A percentile compares a stretch with the other conserved stretches of the same genome.
These are phyloP conservation scores for Oophaga sylvatica DNA, from an alignment of 2,797 vertebrate species.

Conservation along the genomic window DNA sequence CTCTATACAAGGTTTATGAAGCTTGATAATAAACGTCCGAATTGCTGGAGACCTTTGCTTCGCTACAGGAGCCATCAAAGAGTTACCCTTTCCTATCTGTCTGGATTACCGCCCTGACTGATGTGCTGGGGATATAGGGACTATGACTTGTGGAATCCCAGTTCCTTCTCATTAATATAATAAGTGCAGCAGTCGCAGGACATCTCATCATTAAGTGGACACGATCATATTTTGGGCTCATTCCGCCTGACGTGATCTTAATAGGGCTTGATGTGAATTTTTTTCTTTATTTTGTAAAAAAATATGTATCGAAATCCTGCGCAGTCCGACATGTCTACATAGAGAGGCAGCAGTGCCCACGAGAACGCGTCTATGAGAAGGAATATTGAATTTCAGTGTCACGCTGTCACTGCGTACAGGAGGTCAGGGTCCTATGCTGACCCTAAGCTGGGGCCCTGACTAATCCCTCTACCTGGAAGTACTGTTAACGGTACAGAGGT, in stretches of 20 bases:
- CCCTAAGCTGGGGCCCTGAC: too few relatives aligned
- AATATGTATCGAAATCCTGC: slow-evolving; percentile 26
- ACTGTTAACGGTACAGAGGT: too few relatives aligned
- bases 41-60: not conserved
- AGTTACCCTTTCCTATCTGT: slow-evolving; percentile 11
- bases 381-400: too few relatives aligned
- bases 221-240: slow-evolving; percentile 63
- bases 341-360: not conserved
- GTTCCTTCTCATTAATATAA: slow-evolving; percentile 76
- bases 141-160: slow-evolving; percentile 63
- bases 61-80: not conserved
- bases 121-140: slow-evolving; percentile 48
- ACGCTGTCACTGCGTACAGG: too few relatives aligned
- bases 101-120: slow-evolving; percentile 44
- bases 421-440: too few relatives aligned
- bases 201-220: slow-evolving; percentile 66
- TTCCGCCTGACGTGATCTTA: slow-evolving; percentile 62
- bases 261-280: slow-evolving; percentile 49
- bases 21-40: not conserved
- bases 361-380: too few relatives aligned
- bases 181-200: slow-evolving; percentile 71
- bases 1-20: not conserved
- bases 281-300: not conserved
- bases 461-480: too few relatives aligned
- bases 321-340: slow-evolving; percentile 13